Percentiles rank a stretch among this genome's conserved stretches.
Conservation (phyloP, 2,797 vertebrate genomes). For the Acestrorhynchus altus region DNA sequence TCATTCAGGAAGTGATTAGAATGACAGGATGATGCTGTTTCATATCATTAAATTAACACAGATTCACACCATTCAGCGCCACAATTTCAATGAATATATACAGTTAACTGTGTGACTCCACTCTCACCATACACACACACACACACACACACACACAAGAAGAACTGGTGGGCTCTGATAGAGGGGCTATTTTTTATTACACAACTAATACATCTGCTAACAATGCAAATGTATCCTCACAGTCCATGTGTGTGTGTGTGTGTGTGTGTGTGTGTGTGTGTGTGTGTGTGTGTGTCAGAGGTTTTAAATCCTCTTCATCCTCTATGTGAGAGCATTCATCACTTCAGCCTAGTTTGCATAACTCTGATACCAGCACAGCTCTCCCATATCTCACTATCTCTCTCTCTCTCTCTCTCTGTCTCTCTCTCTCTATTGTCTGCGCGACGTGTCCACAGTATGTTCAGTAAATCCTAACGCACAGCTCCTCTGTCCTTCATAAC, state of each 20-base stretch:
- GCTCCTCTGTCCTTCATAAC: no score
- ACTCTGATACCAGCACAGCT: constrained; percentile 35
- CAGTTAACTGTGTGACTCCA: no score
- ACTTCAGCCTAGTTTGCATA: constrained; percentile 23
- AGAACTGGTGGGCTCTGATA: not conserved
- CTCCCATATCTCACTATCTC: not conserved
- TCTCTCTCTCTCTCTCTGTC: not conserved
- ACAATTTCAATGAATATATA: no score
- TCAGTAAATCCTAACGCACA: no score
- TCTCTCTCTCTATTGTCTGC: no score
- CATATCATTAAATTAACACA: no score
- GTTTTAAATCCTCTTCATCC: constrained; percentile 10
- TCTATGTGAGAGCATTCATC: constrained; percentile 22
- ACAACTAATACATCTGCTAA: not conserved
- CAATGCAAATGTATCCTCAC: not conserved
- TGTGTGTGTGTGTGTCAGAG: constrained; percentile 6
- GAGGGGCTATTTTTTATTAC: constrained; percentile 5
- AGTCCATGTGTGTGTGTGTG: constrained; percentile 6
- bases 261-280: constrained; percentile 17
- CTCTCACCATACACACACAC: no score
- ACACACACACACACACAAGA: constrained; percentile 8
- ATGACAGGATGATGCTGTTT: no score
- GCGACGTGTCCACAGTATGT: no score
- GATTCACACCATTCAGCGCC: no score
- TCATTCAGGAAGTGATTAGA: no score